Evolutionary conservation across 2,113 vertebrate genomes (phyloP).

Genomic region (Rissa tridactyla): DNA sequence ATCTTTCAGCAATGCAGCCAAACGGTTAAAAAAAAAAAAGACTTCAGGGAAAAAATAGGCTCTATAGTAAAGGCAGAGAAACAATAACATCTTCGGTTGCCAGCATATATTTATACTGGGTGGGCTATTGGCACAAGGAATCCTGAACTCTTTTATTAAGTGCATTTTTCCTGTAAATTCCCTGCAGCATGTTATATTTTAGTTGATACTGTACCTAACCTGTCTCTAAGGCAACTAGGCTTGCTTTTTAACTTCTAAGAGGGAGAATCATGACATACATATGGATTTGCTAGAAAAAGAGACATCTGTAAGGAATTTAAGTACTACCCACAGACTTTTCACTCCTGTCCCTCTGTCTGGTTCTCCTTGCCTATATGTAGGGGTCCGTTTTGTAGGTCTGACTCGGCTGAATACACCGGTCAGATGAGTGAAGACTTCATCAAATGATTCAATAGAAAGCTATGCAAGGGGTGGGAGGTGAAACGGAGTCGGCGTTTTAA

Average conservation of each 20-base stretch:
- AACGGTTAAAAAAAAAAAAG: neutral
- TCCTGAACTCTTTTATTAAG: neutral
- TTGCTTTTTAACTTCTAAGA: constrained; percentile 6
- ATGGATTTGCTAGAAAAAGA: neutral
- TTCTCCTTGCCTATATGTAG: neutral
- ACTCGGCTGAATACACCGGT: neutral
- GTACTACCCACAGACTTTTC: neutral
- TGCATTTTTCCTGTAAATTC: constrained; percentile 51
- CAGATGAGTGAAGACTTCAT: neutral
- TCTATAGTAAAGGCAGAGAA: constrained; percentile 1
- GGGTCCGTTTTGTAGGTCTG: neutral
- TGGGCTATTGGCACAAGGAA: constrained; percentile 12
- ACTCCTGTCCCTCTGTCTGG: neutral
- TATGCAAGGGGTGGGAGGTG: neutral
- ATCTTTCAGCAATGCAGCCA: neutral
- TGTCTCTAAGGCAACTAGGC: constrained; percentile 20
- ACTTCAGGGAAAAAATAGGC: neutral
- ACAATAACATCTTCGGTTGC: constrained; percentile 15
- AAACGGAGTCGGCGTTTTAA: neutral
- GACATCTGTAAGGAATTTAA: neutral
- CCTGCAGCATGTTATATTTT: neutral
- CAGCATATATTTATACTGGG: constrained; percentile 33
- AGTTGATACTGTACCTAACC: neutral
- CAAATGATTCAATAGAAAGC: neutral
- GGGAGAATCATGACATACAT: neutral